These are phyloP conservation scores for Dendrolimus houi DNA, from an alignment of 2,888 invertebrate species.

Conservation along the genomic window DNA sequence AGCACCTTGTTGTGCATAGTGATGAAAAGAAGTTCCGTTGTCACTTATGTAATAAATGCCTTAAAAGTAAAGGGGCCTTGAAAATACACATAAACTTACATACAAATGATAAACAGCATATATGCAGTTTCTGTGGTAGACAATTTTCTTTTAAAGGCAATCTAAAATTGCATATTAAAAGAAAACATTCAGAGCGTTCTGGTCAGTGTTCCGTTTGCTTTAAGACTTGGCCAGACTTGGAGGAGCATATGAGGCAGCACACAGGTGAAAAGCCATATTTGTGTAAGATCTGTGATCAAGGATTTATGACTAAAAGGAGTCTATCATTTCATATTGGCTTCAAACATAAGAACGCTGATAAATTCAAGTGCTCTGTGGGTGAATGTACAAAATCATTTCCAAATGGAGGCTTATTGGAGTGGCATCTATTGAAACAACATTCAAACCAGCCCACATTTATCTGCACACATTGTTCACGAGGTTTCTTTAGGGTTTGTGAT, in stretches of 20 bases:
- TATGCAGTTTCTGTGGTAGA: constrained; percentile 60
- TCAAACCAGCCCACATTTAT: constrained; percentile 59
- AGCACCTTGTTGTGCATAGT: constrained; percentile 55
- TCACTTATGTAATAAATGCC: constrained; percentile 66
- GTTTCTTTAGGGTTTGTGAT: constrained; percentile 60
- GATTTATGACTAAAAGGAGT: constrained; percentile 48
- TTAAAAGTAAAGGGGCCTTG: constrained; percentile 68
- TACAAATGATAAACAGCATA: constrained; percentile 51
- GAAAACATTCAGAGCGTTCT: constrained; percentile 74
- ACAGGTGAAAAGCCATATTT: constrained; percentile 69
- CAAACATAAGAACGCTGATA: constrained; percentile 56
- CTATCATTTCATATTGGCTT: constrained; percentile 55
- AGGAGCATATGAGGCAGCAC: constrained; percentile 75
- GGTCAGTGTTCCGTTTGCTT: constrained; percentile 70
- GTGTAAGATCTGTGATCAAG: constrained; percentile 50
- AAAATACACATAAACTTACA: constrained; percentile 64
- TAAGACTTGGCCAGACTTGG: constrained; percentile 72
- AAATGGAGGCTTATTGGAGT: constrained; percentile 58
- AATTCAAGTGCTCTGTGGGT: constrained; percentile 58
- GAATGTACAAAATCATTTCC: constrained; percentile 59
- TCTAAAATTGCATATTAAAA: constrained; percentile 66
- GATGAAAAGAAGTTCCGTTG: constrained; percentile 73
- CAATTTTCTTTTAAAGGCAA: constrained; percentile 75
- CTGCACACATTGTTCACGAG: constrained; percentile 57
- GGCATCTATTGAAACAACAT: constrained; percentile 61